phyloP scores from a whole-genome alignment of 2,113 vertebrate genomes.

The Hippocampus abdominalis region DNA sequence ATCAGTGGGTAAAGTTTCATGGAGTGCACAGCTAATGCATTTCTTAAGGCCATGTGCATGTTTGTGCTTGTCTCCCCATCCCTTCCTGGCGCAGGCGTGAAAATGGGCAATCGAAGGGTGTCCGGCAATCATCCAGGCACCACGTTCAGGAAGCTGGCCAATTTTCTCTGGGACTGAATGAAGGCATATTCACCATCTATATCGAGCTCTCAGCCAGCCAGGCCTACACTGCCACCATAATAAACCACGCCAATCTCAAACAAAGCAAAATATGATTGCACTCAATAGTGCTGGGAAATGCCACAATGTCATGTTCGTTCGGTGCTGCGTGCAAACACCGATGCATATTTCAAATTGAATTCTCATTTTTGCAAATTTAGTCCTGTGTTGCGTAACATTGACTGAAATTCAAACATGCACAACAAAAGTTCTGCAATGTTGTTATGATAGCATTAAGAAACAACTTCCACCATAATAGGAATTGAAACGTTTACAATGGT shows the following conservation, averaged over 20 bases:
- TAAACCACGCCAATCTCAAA: slow-evolving; percentile 14
- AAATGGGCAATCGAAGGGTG: slow-evolving; percentile 61
- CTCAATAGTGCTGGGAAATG: background rate
- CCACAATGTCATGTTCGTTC: background rate
- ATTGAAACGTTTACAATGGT: too few relatives aligned
- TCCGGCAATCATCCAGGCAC: slow-evolving; percentile 54
- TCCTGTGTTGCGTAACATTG: too few relatives aligned
- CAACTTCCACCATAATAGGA: too few relatives aligned
- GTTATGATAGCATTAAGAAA: too few relatives aligned
- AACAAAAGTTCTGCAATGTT: too few relatives aligned
- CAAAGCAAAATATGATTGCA: slow-evolving; percentile 28
- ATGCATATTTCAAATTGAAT: background rate
- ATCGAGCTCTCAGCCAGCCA: slow-evolving; percentile 19
- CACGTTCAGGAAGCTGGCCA: slow-evolving; percentile 40
- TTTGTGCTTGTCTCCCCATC: background rate
- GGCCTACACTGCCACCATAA: slow-evolving; percentile 6
- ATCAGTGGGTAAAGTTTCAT: background rate
- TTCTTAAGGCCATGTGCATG: slow-evolving; percentile 8
- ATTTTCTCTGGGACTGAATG: slow-evolving; percentile 44
- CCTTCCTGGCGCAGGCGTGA: slow-evolving; percentile 32
- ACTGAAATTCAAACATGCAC: background rate
- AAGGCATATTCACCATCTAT: slow-evolving; percentile 37
- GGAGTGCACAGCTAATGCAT: background rate
- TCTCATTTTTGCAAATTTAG: background rate
- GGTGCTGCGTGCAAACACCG: slow-evolving; percentile 3